These are phyloP conservation scores for Pentalonia nigronervosa DNA, from an alignment of 1,140 invertebrate species.

Conservation along the genomic window DNA sequence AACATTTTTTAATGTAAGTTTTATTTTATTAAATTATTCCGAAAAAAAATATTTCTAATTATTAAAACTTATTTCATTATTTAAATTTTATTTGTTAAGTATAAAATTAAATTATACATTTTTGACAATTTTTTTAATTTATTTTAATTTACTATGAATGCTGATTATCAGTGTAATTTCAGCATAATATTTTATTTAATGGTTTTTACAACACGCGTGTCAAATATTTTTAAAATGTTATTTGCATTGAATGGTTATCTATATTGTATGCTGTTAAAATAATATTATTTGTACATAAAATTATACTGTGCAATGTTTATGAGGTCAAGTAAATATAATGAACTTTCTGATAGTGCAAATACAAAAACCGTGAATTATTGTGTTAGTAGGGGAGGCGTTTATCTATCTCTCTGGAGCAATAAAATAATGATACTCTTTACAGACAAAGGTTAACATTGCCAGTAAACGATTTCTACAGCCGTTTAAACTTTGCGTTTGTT, in stretches of 20 bases:
- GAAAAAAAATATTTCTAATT: background rate
- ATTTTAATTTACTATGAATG: background rate
- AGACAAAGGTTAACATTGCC: conserved; percentile 30
- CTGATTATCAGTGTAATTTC: background rate
- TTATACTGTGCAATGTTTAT: background rate
- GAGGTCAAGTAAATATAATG: background rate
- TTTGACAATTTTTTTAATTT: background rate
- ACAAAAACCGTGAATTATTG: background rate
- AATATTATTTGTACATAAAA: background rate
- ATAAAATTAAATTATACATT: background rate
- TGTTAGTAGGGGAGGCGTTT: background rate
- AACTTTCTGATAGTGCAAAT: background rate
- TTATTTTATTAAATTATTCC: background rate
- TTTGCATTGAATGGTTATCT: background rate
- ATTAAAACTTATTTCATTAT: background rate
- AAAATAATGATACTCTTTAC: conserved; percentile 10
- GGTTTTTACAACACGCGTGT: background rate
- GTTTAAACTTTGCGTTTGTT: conserved; percentile 34
- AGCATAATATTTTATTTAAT: background rate
- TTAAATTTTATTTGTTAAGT: background rate
- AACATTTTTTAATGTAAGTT: background rate
- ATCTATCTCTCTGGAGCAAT: conserved; percentile 17
- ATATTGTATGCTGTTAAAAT: background rate
- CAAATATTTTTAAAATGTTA: background rate
- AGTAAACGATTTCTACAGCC: background rate